phyloP scores from a whole-genome alignment of 1,140 invertebrate species.

The Drosophila sucinea region DNA sequence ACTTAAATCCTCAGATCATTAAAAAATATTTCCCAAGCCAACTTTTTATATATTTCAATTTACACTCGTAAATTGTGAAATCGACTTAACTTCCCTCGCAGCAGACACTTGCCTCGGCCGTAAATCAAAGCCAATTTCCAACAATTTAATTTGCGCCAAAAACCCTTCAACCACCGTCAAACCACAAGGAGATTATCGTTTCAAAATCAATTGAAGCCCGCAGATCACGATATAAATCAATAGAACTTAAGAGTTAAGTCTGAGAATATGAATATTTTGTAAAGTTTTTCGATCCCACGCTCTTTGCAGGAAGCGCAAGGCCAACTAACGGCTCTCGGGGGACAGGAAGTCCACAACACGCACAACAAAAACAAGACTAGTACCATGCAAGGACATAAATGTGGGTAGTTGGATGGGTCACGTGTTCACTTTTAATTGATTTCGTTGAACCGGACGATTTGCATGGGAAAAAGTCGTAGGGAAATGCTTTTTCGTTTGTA shows the following conservation, averaged over 20 bases:
- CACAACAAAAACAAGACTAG: slow-evolving; percentile 25
- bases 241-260: slow-evolving; percentile 45
- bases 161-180: slow-evolving; percentile 27
- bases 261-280: slow-evolving; percentile 14
- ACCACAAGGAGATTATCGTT: slow-evolving; percentile 54
- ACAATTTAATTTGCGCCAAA: slow-evolving; percentile 25
- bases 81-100: slow-evolving; percentile 31
- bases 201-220: slow-evolving; percentile 71
- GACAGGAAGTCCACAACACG: slow-evolving; percentile 55
- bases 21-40: not conserved
- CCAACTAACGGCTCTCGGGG: slow-evolving; percentile 54
- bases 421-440: slow-evolving; percentile 73
- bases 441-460: slow-evolving; percentile 61
- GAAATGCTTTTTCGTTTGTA: slow-evolving; percentile 32
- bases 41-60: not conserved
- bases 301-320: slow-evolving; percentile 56
- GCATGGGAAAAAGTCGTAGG: slow-evolving; percentile 57
- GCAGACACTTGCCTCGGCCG: slow-evolving; percentile 60
- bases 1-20: not conserved
- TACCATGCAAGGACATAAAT: slow-evolving; percentile 52
- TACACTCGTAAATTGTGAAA: slow-evolving; percentile 38
- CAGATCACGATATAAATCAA: slow-evolving; percentile 66
- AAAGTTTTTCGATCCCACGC: slow-evolving; percentile 55
- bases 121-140: slow-evolving; percentile 69
- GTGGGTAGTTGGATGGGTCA: slow-evolving; percentile 65